A percentile compares a stretch with the other conserved stretches of the same genome.
phyloP scores from a whole-genome alignment of 2,888 invertebrate species.

The Plagodis pulveraria region DNA sequence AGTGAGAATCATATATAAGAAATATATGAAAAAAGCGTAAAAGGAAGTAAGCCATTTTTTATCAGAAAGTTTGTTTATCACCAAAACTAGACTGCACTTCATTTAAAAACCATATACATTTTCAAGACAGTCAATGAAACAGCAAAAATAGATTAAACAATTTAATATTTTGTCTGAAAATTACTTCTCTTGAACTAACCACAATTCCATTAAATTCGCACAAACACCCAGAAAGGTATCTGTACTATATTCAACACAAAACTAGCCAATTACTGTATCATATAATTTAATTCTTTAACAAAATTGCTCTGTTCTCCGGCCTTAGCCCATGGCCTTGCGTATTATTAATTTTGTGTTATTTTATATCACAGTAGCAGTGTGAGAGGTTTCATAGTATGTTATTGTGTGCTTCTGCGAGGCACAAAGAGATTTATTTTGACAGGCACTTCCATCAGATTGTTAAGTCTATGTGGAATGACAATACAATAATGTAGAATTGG shows the following conservation, averaged over 20 bases:
- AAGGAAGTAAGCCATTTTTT: no score
- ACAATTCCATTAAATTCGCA: background rate
- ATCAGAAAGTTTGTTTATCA: no score
- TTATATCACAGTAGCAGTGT: background rate
- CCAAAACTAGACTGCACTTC: no score
- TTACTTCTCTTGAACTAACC: background rate
- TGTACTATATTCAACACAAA: background rate
- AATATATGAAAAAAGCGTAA: no score
- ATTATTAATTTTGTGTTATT: background rate
- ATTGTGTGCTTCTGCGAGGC: slow-evolving; percentile 1
- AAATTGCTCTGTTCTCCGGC: background rate
- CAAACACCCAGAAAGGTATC: background rate
- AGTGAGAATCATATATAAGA: no score
- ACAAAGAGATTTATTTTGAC: slow-evolving; percentile 3
- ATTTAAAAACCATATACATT: no score
- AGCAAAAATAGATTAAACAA: no score
- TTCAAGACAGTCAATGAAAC: no score
- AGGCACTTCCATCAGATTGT: background rate
- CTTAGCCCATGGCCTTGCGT: background rate
- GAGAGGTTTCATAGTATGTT: slow-evolving; percentile 1
- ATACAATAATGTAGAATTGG: slow-evolving; percentile 6
- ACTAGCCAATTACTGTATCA: background rate
- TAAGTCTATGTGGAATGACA: slow-evolving; percentile 2
- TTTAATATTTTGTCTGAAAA: no score
- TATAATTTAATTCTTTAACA: background rate